Conservation (phyloP, 92 coral and sea anemone genomes). For the Actinernus sp. region DNA sequence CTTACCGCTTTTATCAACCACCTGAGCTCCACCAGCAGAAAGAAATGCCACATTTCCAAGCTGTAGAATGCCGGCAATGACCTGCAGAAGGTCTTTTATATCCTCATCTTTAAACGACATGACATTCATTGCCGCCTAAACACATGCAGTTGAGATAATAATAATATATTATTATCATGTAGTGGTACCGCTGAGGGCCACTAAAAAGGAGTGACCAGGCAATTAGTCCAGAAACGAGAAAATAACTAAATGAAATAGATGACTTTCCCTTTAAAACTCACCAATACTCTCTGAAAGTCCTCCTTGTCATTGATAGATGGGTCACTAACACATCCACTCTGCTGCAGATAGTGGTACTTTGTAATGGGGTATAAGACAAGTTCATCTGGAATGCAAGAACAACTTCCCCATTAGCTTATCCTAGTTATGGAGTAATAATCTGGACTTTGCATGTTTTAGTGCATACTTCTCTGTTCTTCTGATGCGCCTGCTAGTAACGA, state of each 20-base stretch:
- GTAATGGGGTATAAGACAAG: conserved; percentile 80
- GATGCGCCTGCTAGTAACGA: conserved; percentile 92
- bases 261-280: conserved; percentile 12
- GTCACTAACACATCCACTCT: conserved; percentile 93
- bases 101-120: conserved; percentile 90
- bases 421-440: too few species aligned
- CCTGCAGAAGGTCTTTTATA: conserved; percentile 87
- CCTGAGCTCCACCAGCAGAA: conserved; percentile 95
- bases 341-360: conserved; percentile 91
- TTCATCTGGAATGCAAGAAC: too few species aligned
- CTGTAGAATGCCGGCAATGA: conserved; percentile 88
- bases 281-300: conserved; percentile 92
- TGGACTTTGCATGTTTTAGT: too few species aligned
- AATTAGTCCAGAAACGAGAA: background rate
- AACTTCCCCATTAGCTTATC: too few species aligned
- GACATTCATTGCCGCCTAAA: conserved; percentile 94
- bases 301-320: conserved; percentile 91
- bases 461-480: conserved; percentile 89
- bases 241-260: background rate
- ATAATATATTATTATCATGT: too few species aligned
- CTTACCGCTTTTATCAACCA: conserved; percentile 91
- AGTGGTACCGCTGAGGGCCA: background rate
- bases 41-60: conserved; percentile 93
- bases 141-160: too few species aligned
- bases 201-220: background rate